A percentile compares a stretch with the other conserved stretches of the same genome.
phyloP scores from a whole-genome alignment of 2,888 invertebrate species.

The Strigamia crassipes region DNA sequence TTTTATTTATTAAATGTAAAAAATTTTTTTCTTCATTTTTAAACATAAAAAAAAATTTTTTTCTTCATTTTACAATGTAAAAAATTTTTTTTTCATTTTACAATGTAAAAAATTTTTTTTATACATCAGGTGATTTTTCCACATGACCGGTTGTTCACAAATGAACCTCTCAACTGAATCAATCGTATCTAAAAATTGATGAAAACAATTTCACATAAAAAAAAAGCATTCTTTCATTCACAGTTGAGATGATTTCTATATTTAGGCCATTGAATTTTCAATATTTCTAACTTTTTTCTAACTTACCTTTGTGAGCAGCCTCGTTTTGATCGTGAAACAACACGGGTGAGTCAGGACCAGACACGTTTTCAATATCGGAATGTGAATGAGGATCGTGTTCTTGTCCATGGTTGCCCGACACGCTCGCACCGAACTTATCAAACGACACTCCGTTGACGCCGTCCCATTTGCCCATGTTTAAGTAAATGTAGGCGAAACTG shows the following conservation, averaged over 20 bases:
- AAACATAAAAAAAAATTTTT: no score
- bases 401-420: slow-evolving; percentile 49
- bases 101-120: no score
- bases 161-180: background rate
- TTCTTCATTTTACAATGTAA: no score
- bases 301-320: slow-evolving; percentile 67
- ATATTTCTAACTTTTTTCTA: background rate
- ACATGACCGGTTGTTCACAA: background rate
- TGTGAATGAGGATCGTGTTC: slow-evolving; percentile 57
- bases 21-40: no score
- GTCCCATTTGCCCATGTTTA: slow-evolving; percentile 58
- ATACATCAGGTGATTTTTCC: background rate
- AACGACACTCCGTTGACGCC: background rate
- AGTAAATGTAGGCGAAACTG: slow-evolving; percentile 74
- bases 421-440: slow-evolving; percentile 50
- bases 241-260: background rate
- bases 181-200: background rate
- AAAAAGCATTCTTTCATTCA: background rate
- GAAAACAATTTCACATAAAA: no score
- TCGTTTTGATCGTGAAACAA: slow-evolving; percentile 65
- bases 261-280: background rate
- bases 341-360: slow-evolving; percentile 62
- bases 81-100: no score
- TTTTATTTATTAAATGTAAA: no score
- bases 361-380: slow-evolving; percentile 55